These are phyloP conservation scores for Cyclopterus lumpus DNA, from an alignment of 2,797 vertebrate genomes.

Conservation along the genomic window DNA sequence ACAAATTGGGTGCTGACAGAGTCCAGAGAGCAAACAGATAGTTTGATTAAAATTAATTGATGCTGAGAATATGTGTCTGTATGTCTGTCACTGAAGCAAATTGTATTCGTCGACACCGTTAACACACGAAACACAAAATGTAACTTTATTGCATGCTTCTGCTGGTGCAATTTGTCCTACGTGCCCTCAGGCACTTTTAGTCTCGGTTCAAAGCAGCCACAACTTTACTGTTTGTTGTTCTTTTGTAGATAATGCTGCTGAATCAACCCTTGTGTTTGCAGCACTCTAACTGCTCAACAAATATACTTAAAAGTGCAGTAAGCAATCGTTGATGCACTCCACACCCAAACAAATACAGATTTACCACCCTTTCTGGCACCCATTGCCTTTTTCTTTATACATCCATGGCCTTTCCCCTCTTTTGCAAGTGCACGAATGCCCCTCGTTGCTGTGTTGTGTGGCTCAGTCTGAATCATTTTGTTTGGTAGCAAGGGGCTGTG, in stretches of 20 bases:
- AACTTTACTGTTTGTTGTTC: background rate
- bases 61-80: conserved; percentile 22
- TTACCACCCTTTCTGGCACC: background rate
- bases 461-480: background rate
- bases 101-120: conserved; percentile 5
- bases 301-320: background rate
- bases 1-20: conserved; percentile 57
- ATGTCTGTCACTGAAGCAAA: conserved; percentile 24
- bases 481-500: background rate
- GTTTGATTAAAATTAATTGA: conserved; percentile 57
- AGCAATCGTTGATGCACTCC: background rate
- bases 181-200: background rate
- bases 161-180: conserved; percentile 14
- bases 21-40: conserved; percentile 56
- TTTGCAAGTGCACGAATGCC: fast-evolving
- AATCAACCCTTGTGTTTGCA: background rate
- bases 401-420: background rate
- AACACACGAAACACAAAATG: conserved; percentile 26
- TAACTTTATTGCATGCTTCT: conserved; percentile 19
- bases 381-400: background rate
- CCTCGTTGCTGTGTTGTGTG: background rate
- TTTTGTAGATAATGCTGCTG: background rate
- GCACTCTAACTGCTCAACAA: background rate
- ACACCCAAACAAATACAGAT: background rate
- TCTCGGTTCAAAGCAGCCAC: background rate